Conservation (phyloP, 1,140 invertebrate genomes). For the Trachymyrmex cornetzi region DNA sequence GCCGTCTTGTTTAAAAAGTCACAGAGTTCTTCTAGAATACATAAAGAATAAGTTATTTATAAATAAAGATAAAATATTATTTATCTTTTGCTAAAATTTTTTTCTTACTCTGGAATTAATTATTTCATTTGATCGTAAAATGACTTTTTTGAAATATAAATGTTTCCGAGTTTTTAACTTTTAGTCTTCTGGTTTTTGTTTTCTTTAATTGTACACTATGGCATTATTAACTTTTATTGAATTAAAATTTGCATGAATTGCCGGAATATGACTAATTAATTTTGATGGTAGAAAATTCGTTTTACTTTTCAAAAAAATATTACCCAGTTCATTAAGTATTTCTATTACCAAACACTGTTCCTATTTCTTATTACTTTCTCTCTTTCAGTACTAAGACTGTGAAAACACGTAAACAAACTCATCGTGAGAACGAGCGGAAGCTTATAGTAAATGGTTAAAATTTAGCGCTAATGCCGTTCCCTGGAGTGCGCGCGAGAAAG, state of each 20-base stretch:
- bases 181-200: neutral
- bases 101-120: neutral
- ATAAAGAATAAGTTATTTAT: neutral
- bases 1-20: neutral
- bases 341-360: neutral
- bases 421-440: constrained; percentile 30
- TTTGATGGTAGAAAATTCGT: neutral
- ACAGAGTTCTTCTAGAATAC: neutral
- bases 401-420: constrained; percentile 46
- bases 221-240: neutral
- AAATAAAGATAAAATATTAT: neutral
- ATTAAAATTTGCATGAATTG: neutral
- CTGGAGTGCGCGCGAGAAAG: constrained; percentile 38
- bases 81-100: neutral
- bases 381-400: neutral
- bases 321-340: neutral
- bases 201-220: neutral
- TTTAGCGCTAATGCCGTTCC: constrained; percentile 50
- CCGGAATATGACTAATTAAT: neutral
- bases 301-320: neutral
- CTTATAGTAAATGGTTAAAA: constrained; percentile 54
- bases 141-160: neutral
- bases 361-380: constrained; percentile 9
- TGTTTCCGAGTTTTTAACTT: neutral
- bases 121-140: neutral